A percentile compares a stretch with the other conserved stretches of the same genome.
Evolutionary conservation across 1,140 invertebrate species (phyloP).

Genomic region (Nomia melanderi): DNA sequence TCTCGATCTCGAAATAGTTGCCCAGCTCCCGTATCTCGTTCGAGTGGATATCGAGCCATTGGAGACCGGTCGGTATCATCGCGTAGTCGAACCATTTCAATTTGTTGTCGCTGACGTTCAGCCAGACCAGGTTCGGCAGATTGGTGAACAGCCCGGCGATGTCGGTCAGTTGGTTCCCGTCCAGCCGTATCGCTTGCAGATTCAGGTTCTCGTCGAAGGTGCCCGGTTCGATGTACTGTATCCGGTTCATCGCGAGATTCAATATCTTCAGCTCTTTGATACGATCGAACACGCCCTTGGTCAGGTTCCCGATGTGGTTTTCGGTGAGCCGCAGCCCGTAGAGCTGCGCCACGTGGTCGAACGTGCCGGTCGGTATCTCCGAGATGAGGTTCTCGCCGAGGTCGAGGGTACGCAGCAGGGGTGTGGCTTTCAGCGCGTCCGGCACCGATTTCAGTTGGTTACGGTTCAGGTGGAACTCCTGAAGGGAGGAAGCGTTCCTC

Average conservation of each 20-base stretch:
- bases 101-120: constrained; percentile 95
- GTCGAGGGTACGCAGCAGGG: constrained; percentile 91
- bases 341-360: constrained; percentile 89
- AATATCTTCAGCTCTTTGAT: constrained; percentile 92
- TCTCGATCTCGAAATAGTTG: constrained; percentile 94
- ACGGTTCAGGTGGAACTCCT: constrained; percentile 93
- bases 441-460: constrained; percentile 93
- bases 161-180: constrained; percentile 93
- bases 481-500: constrained; percentile 90
- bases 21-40: constrained; percentile 93
- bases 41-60: constrained; percentile 94
- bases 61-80: constrained; percentile 92
- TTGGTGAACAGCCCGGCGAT: constrained; percentile 92
- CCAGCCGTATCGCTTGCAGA: constrained; percentile 92
- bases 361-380: constrained; percentile 90
- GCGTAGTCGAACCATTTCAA: constrained; percentile 95
- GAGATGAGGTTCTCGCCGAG: constrained; percentile 94
- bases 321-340: constrained; percentile 92
- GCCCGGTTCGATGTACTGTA: constrained; percentile 91
- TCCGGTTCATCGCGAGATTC: constrained; percentile 93
- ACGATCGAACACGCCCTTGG: constrained; percentile 91
- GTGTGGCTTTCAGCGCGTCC: constrained; percentile 90
- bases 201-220: constrained; percentile 92
- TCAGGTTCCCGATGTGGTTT: constrained; percentile 93
- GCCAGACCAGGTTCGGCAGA: constrained; percentile 92